Evolutionary conservation across 2,888 invertebrate genomes (phyloP), one percentile per base, ranked within the genome.

Genomic region (Epinotia nisella): DNA sequence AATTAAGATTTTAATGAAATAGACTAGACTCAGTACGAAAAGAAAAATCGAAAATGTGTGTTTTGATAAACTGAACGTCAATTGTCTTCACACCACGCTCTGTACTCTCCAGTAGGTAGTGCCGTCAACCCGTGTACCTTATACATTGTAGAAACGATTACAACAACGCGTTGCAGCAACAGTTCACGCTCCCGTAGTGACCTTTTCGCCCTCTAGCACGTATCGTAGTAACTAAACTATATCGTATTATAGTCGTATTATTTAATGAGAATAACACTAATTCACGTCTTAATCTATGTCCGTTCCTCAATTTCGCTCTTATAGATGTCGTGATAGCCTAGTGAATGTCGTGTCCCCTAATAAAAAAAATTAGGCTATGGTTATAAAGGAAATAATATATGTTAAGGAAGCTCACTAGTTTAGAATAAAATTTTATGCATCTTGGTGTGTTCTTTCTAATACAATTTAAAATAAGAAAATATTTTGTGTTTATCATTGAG

Each of bases 251-350:
- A 90, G 87, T 82, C 81, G 80, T 87, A 87, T 88, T 85, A 84
- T 89, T 89, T 90, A 87, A 85, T 81, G 83, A 81, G 74, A 78
- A 82, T 85, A 83, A 80, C 84, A 83, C 75, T 78, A 76, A 85
- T 85, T 88, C 87, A 89, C 87, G 78, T 90, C 91, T 91, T 87
- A 84, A 82, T 90, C 91, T 92, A 90, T 92, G 89, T 93, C 93
- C 92, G 90, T 93, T 92, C 91, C 91, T 93, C 91, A 82, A 91
- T 92, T 93, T 93, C 92, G 82, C 87, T 91, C 92, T 93, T 91
- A 90, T 93, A 91, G 88, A 85, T 93, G 92, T 93, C 91, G 93
- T 93, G 89, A 88, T 93, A 93, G 93, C 83, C 83, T 93, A 93
- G 91, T 92, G 77, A 86, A 82, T 91, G 93, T 93, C 89, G 92